These are phyloP conservation scores for Parambassis ranga DNA, from an alignment of 2,797 vertebrate genomes.

Conservation along the genomic window DNA sequence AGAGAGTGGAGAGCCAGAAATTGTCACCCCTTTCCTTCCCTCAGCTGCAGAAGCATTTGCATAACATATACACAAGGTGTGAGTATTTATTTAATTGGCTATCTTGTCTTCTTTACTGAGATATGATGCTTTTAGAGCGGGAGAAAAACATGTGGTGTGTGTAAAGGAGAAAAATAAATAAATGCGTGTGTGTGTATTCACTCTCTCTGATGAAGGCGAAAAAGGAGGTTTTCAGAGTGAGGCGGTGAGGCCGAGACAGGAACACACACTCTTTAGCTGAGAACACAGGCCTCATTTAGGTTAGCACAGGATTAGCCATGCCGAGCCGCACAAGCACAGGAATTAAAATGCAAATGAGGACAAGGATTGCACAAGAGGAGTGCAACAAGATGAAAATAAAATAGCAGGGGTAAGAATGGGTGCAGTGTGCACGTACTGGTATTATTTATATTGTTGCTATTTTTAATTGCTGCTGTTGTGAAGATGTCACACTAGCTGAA, in stretches of 20 bases:
- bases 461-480: slow-evolving; percentile 52
- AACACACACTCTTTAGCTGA: slow-evolving; percentile 70
- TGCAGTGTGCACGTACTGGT: slow-evolving; percentile 7
- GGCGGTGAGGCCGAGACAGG: slow-evolving; percentile 45
- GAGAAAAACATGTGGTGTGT: background rate
- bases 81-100: slow-evolving; percentile 64
- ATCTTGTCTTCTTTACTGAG: slow-evolving; percentile 43
- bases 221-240: slow-evolving; percentile 27
- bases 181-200: background rate
- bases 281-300: slow-evolving; percentile 81
- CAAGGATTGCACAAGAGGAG: slow-evolving; percentile 68
- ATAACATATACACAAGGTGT: slow-evolving; percentile 48
- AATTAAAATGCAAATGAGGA: slow-evolving; percentile 84
- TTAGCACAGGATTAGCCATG: slow-evolving; percentile 75
- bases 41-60: slow-evolving; percentile 55
- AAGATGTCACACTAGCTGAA: slow-evolving; percentile 43
- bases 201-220: slow-evolving; percentile 18
- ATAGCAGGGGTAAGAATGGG: slow-evolving; percentile 34
- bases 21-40: slow-evolving; percentile 47
- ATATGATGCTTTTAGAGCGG: slow-evolving; percentile 7
- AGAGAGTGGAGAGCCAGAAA: slow-evolving; percentile 38
- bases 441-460: slow-evolving; percentile 34
- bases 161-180: slow-evolving; percentile 28
- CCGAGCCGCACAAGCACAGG: slow-evolving; percentile 63
- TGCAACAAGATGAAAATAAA: slow-evolving; percentile 67